Evolutionary conservation across 1,140 invertebrate species (phyloP), one percentile per base, ranked within the genome.

Genomic region (Panulirus ornatus): DNA sequence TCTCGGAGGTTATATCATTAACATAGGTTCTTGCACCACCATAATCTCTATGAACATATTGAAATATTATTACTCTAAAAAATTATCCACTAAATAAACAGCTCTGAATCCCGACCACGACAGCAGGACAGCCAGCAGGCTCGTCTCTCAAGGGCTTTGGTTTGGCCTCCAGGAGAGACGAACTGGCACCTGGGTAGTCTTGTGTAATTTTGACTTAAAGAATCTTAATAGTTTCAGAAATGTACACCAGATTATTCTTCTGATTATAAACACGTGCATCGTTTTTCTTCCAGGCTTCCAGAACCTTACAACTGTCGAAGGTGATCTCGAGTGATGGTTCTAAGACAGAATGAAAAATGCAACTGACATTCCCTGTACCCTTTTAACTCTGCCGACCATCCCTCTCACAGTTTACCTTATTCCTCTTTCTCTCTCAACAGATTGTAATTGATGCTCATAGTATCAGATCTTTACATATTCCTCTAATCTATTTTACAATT

Each of bases 231-330:
- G 16, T 58, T 58, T 58, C 54, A 58, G 14, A 58, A 58, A 58
- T 58, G 54, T 58, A 1, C 19, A 1, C 3, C n/a, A 11, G n/a
- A 30, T 66, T 66, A 30, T 0, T 27, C 19, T n/a, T 27, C 38
- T n/a, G 27, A 22, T 63, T n/a, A 42, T 84, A 63, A 79, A 81
- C 78, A 30, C 36, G 30, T 44, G 66, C 27, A 76, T 34, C 85
- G 9, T 40, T 90, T 89, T 82, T 83, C 83, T 89, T 90, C 19
- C 91, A 92, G 91, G 84, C 84, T 92, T 42, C 66, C 76, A 47
- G 83, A 86, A 36, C 87, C 91, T 78, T 92, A 89, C 91, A 92
- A 92, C 91, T 86, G 83, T 66, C 90, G 73, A 73, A 92, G 91
- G 91, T 92, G 91, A 92, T 76, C 34, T 0, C 71, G 40, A 70